phyloP scores from a whole-genome alignment of 2,888 invertebrate species.

The Vanessa cardui region DNA sequence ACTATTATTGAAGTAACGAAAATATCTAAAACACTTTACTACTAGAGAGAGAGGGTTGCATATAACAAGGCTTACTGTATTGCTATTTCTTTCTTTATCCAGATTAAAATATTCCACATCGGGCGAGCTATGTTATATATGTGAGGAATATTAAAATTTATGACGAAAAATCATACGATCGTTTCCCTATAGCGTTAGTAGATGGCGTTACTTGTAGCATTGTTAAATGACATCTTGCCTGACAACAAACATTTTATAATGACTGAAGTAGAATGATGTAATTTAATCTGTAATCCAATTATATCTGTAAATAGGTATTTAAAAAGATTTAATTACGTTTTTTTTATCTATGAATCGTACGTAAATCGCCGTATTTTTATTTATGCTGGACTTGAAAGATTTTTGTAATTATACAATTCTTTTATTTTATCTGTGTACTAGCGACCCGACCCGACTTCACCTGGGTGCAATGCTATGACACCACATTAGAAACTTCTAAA shows the following conservation, averaged over 20 bases:
- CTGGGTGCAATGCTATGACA: no score
- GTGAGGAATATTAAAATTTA: neutral
- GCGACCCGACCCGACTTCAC: no score
- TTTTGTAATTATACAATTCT: neutral
- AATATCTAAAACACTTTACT: no score
- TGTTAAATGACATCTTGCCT: neutral
- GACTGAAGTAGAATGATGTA: neutral
- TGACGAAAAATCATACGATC: slow-evolving; percentile 34
- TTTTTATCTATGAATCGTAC: neutral
- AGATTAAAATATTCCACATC: neutral
- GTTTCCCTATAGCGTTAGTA: slow-evolving; percentile 42
- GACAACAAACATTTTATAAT: neutral
- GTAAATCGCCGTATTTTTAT: neutral
- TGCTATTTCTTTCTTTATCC: neutral
- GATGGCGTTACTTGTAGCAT: slow-evolving; percentile 54
- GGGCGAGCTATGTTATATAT: neutral
- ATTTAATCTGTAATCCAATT: neutral
- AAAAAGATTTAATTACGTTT: neutral
- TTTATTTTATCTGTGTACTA: no score
- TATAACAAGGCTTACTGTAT: no score
- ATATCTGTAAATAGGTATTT: neutral
- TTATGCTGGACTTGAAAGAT: neutral
- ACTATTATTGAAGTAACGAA: no score
- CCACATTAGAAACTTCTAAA: no score
- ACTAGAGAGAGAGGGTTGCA: no score